phyloP scores from a whole-genome alignment of 1,140 invertebrate genomes.

The Calliphora vicina region DNA sequence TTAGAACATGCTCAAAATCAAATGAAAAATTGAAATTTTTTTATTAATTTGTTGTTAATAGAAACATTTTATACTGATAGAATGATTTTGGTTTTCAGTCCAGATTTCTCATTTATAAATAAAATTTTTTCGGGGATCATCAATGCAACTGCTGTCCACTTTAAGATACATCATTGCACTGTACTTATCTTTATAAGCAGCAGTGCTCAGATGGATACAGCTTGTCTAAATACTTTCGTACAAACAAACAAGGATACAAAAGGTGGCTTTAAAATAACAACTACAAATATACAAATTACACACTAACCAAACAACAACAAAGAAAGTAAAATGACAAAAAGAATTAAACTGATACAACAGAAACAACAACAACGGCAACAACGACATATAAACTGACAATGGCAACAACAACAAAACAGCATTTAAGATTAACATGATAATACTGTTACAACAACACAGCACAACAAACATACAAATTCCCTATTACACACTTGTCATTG shows the following conservation, averaged over 20 bases:
- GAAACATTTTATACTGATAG: too few species aligned
- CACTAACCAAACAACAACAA: not conserved
- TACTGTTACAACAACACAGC: too few species aligned
- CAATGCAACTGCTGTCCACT: too few species aligned
- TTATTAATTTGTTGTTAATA: too few species aligned
- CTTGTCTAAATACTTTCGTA: not conserved
- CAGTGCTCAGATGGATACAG: too few species aligned
- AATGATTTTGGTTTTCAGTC: too few species aligned
- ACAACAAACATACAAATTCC: not conserved
- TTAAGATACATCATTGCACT: too few species aligned
- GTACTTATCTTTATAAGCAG: too few species aligned
- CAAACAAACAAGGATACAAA: not conserved
- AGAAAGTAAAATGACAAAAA: not conserved
- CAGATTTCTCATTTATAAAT: too few species aligned
- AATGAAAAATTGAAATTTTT: too few species aligned
- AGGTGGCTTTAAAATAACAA: not conserved
- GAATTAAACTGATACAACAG: not conserved
- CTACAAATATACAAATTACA: not conserved
- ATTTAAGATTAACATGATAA: constrained; percentile 14
- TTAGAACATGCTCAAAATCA: too few species aligned
- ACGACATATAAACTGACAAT: not conserved
- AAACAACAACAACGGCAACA: not conserved
- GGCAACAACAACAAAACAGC: not conserved
- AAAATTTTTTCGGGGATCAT: too few species aligned
- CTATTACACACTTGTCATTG: not conserved